Conservation (phyloP, 1,140 invertebrate species). For the Lepidotrigona ventralis region DNA sequence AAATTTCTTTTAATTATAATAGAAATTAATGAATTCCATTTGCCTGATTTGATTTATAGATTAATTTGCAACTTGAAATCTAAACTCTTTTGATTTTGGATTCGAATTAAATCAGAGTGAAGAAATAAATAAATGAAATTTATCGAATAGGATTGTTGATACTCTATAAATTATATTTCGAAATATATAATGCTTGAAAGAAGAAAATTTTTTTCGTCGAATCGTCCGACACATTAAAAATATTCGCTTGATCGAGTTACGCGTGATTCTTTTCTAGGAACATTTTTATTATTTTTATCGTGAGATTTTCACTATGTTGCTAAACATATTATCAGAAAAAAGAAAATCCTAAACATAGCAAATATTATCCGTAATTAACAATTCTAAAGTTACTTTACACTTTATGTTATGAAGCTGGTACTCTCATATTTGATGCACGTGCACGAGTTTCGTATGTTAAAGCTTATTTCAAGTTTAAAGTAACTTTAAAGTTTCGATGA, state of each 20-base stretch:
- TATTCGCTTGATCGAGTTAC: background rate
- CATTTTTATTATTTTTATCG: slow-evolving; percentile 6
- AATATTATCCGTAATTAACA: background rate
- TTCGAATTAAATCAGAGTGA: background rate
- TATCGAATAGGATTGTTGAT: background rate
- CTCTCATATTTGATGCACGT: background rate
- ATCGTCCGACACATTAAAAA: slow-evolving; percentile 1
- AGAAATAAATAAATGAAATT: background rate
- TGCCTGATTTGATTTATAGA: background rate
- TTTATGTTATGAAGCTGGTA: background rate
- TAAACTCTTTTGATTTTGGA: background rate
- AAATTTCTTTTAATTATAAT: background rate
- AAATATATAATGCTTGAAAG: background rate
- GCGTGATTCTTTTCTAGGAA: slow-evolving; percentile 29
- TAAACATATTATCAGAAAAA: slow-evolving; percentile 4
- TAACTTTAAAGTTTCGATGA: slow-evolving; percentile 3
- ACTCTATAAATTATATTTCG: background rate
- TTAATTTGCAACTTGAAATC: background rate
- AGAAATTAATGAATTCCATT: background rate
- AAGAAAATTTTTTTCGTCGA: background rate
- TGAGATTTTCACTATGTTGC: background rate
- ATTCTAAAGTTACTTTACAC: slow-evolving; percentile 25
- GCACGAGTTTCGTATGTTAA: background rate
- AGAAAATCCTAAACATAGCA: slow-evolving; percentile 6
- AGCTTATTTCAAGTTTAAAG: background rate